These are phyloP conservation scores for Rousettus madagascariensis DNA, from an alignment of 2,797 vertebrate species.

Conservation along the genomic window DNA sequence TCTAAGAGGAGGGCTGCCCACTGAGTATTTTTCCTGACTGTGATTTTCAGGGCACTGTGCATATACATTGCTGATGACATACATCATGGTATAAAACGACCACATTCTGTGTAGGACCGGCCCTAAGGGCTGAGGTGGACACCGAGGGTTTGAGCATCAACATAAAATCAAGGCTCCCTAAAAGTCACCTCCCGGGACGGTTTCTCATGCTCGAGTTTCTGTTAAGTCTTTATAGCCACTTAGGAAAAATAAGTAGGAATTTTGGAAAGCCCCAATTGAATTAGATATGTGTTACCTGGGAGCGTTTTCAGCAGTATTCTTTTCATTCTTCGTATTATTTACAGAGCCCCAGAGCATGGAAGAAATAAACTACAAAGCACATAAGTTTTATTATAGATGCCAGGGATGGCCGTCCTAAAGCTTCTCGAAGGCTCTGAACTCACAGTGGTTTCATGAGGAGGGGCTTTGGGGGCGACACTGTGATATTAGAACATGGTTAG, in stretches of 20 bases:
- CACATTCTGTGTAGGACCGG: background rate
- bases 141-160: background rate
- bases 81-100: too few species aligned
- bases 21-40: background rate
- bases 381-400: background rate
- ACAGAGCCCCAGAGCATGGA: background rate
- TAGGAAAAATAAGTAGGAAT: constrained; percentile 28
- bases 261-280: background rate
- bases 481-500: background rate
- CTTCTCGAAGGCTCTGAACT: background rate
- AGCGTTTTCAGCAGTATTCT: background rate
- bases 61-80: background rate
- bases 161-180: background rate
- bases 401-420: too few species aligned
- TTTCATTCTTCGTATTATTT: background rate
- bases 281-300: background rate
- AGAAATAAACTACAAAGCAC: background rate
- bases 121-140: background rate
- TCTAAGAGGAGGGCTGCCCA: background rate
- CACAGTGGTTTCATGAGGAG: background rate
- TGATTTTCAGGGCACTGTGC: background rate
- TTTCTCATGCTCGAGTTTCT: background rate
- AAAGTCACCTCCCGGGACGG: background rate
- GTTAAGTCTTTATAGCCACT: background rate
- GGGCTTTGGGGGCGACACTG: background rate